Conservation (phyloP, 2,113 vertebrate species). For the Nasalis larvatus region DNA sequence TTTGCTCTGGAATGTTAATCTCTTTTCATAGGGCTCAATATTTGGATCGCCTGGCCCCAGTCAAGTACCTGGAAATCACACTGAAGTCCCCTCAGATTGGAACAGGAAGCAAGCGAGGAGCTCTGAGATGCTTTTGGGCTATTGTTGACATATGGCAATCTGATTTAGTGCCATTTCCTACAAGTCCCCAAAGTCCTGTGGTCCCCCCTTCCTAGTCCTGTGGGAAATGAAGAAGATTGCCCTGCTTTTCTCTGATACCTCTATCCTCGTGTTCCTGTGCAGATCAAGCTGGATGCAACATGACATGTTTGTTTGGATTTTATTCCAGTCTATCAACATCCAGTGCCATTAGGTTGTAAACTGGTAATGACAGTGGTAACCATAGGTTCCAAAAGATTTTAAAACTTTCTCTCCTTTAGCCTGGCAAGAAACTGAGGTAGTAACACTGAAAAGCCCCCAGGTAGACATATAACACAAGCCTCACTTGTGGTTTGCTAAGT, state of each 20-base stretch:
- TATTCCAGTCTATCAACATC: background rate
- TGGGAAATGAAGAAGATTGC: background rate
- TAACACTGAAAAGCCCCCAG: background rate
- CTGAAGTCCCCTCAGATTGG: background rate
- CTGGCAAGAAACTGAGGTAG: background rate
- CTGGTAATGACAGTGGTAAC: background rate
- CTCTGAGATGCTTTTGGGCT: background rate
- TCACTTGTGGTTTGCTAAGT: background rate
- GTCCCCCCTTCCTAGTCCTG: background rate
- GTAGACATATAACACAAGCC: background rate
- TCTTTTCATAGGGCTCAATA: slow-evolving; percentile 19
- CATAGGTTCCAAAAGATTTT: background rate
- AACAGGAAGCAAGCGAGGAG: slow-evolving; percentile 8
- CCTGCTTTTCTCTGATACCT: background rate
- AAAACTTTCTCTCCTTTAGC: background rate
- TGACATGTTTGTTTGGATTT: background rate
- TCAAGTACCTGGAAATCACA: slow-evolving; percentile 47
- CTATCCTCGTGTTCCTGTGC: background rate
- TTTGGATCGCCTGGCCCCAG: background rate
- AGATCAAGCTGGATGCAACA: background rate
- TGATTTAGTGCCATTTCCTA: background rate
- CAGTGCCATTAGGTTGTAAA: background rate
- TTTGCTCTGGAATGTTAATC: slow-evolving; percentile 71
- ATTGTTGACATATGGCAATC: background rate
- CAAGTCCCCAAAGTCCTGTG: background rate